phyloP scores from a whole-genome alignment of 2,797 vertebrate genomes.

The Danio choprae region DNA sequence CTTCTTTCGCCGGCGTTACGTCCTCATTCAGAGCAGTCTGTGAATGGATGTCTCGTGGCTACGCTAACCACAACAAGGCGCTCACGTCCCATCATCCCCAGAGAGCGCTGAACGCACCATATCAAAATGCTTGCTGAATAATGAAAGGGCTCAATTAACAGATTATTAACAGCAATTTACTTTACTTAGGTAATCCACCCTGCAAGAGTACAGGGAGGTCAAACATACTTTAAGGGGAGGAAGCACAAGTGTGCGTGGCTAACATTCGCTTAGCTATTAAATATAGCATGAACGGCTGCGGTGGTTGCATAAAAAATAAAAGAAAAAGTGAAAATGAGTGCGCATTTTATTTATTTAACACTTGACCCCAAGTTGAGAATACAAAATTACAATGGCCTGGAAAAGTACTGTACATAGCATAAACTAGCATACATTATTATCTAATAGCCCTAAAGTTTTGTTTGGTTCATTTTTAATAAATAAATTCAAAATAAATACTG shows the following conservation, averaged over 20 bases:
- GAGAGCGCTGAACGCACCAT: constrained; percentile 40
- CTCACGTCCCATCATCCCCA: constrained; percentile 32
- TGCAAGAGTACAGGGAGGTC: constrained; percentile 3
- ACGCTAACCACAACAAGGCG: constrained; percentile 40
- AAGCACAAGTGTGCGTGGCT: neutral
- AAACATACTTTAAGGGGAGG: constrained; percentile 15
- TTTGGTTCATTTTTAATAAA: no score
- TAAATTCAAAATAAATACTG: no score
- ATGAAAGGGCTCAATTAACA: constrained; percentile 62
- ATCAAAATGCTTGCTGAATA: constrained; percentile 59
- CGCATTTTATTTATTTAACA: neutral
- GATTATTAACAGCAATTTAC: constrained; percentile 62
- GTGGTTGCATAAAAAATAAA: neutral
- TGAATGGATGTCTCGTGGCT: constrained; percentile 26
- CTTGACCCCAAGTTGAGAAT: neutral
- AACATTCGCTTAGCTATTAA: neutral
- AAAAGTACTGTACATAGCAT: no score
- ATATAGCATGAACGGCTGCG: neutral
- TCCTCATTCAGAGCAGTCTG: constrained; percentile 37
- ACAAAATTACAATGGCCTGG: no score
- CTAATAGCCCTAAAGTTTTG: no score
- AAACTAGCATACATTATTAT: no score
- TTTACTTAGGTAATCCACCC: constrained; percentile 48
- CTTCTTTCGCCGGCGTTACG: constrained; percentile 67
- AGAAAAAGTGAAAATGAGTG: neutral